These are phyloP conservation scores for Agelaius phoeniceus DNA, from an alignment of 2,113 vertebrate genomes.

Conservation along the genomic window DNA sequence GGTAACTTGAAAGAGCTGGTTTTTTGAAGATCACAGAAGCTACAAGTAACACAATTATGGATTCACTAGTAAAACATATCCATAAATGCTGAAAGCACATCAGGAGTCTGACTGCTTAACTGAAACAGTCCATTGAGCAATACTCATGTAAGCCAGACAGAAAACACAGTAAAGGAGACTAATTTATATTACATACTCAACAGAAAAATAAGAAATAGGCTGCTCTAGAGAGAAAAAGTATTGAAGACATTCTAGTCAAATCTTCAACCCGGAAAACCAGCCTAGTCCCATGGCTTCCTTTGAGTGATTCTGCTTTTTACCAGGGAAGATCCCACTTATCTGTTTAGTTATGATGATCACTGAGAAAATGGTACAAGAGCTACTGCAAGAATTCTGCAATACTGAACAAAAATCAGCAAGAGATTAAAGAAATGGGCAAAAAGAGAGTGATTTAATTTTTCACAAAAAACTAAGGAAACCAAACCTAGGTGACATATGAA, in stretches of 20 bases:
- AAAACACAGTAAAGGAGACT: not conserved
- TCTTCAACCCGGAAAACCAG: not conserved
- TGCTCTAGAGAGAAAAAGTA: not conserved
- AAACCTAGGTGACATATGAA: not conserved
- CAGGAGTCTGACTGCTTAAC: not conserved
- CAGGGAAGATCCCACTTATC: not conserved
- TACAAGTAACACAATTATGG: not conserved
- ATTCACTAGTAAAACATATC: not conserved
- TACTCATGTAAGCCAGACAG: not conserved
- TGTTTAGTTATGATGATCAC: not conserved
- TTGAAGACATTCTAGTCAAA: not conserved
- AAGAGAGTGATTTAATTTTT: not conserved
- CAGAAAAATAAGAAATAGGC: not conserved
- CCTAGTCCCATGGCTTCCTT: not conserved
- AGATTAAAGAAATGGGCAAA: not conserved
- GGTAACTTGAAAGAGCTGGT: not conserved
- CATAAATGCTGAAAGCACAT: slow-evolving; percentile 8
- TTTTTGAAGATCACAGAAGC: not conserved
- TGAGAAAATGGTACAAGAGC: not conserved
- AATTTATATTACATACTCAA: not conserved
- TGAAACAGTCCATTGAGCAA: not conserved
- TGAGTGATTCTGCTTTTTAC: not conserved
- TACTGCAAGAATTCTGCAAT: not conserved
- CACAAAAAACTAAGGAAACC: not conserved
- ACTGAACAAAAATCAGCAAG: not conserved